Base-by-base conservation (phyloP, 2,797 vertebrate species). In the Acipenser transmontanus region DNA sequence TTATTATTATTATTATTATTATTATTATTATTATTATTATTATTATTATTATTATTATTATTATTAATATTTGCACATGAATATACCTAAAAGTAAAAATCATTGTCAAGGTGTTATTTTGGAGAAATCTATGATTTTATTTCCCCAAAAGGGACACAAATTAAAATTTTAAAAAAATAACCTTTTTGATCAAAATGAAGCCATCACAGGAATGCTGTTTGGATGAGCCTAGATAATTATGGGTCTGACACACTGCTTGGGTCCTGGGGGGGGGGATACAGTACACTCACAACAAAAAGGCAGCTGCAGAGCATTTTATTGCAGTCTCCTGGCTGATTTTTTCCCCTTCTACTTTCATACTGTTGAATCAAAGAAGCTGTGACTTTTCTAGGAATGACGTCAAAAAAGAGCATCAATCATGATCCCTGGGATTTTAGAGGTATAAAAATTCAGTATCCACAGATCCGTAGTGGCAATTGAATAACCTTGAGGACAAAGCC, bases 291-390 rank as follows among this genome's bases (percentile, higher is more conserved):
- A 72, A 76, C 72, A 73, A 61, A 12, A 63, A 69, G 68, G 70
- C 70, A 76, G 73, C 76, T 77, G 71, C 68, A 69, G 66, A 64
- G 72, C 34, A 65, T 63, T 78, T 75, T 74, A 80, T 74, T 75
- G 72, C 75, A 68, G 71, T 70, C 71, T 75, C 69, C 73, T 65
- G 68, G 69, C 10, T 50, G 69, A 65, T 69, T 67, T 10, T 49
- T 49, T 60, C 17, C 11, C 20, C 13, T 20, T 59, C 8, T 7
- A 34, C 63, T 47, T 51, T 56, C 64, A 57, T 62, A 12, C 62
- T 70, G 61, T 50, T 11, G 66, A 74, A 73, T 74, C 68, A 77
- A 76, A 77, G 70, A 70, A 56, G 66, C 67, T 62, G 63, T 66
- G 73, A 63, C 67, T 77, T 76, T 75, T 68, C 63, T 68, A 73